Evolutionary conservation across 2,888 invertebrate species (phyloP), one percentile per base, ranked within the genome.

Genomic region (Scaptomyza tumidula): DNA sequence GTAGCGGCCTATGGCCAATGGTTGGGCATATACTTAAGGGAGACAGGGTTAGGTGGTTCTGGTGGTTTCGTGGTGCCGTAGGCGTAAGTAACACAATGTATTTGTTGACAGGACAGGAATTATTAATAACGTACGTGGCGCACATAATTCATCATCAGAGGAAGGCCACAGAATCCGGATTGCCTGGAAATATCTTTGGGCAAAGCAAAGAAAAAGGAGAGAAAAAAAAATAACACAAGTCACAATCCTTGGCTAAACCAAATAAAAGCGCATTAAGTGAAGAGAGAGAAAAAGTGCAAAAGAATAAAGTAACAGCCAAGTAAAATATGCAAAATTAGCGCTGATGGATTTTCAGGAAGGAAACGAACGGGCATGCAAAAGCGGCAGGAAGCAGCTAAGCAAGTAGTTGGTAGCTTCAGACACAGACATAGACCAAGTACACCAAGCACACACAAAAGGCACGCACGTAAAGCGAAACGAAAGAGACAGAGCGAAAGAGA

Each of bases 91-190:
- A 63, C 75, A 82, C 75, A 82, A 79, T 83, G 89, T 86, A 80
- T 88, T 81, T 79, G 90, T 86, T 90, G 89, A 90, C 90, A 90
- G 83, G 80, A 89, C 78, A 78, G 85, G 81, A 90, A 90, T 90
- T 90, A 90, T 90, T 90, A 90, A 90, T 90, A 90, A 89, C 84
- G 88, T 88, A 86, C 86, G 86, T 89, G 86, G 86, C 71, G 68
- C 75, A 87, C 89, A 86, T 87, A 85, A 87, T 86, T 86, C 89
- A 86, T 89, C 89, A 89, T 89, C 73, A 60, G 56, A 54, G 50
- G 56, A 56, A 71, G 80, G 77, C 60, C 70, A 69, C 69, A 57
- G 55, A 54, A 69, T 55, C 59, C 52, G 58, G 50, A 62, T 62
- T 62, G 70, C 67, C 53, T 27, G 24, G 14, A 67, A 67, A 68